These are phyloP conservation scores for Scytalopus superciliaris DNA, from an alignment of 2,113 vertebrate species.

Conservation along the genomic window DNA sequence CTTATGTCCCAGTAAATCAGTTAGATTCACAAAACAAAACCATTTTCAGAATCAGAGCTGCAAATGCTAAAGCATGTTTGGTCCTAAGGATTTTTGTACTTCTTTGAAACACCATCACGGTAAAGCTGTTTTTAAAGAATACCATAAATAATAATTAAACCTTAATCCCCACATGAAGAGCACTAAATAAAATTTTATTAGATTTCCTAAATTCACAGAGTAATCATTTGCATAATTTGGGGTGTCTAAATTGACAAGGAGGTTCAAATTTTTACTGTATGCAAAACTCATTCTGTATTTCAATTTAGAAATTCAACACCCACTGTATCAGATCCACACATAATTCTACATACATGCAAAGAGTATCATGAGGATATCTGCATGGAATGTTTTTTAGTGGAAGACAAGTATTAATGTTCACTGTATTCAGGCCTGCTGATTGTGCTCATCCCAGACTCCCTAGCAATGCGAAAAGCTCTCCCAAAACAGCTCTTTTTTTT, in stretches of 20 bases:
- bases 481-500: background rate
- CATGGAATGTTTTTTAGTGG: background rate
- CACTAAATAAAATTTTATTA: constrained; percentile 3
- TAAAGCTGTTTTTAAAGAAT: background rate
- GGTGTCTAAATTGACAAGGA: background rate
- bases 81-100: background rate
- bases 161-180: background rate
- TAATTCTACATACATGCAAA: background rate
- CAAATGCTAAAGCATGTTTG: background rate
- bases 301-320: background rate
- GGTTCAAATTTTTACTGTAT: background rate
- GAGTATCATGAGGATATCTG: background rate
- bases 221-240: background rate
- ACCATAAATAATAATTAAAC: background rate
- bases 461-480: background rate
- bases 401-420: background rate
- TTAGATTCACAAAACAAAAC: background rate
- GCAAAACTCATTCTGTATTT: background rate
- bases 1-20: constrained; percentile 1
- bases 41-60: background rate
- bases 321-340: background rate
- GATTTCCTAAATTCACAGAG: background rate
- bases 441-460: background rate
- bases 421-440: background rate
- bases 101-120: background rate